Evolutionary conservation across 1,140 invertebrate species (phyloP).

Genomic region (Gyrodactylus salaris): DNA sequence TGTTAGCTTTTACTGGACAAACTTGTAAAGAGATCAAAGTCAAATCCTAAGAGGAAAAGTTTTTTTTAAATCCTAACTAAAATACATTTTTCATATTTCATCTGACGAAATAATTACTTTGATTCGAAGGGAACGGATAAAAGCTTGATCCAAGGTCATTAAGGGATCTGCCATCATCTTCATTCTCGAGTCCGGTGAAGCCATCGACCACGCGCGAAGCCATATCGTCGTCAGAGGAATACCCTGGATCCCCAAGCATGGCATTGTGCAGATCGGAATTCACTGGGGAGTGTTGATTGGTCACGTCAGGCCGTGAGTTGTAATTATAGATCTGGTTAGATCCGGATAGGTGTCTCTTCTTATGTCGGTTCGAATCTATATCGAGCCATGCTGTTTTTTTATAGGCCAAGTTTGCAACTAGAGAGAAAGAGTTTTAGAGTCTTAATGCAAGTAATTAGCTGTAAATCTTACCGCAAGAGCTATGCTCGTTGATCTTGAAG

Average conservation of each 20-base stretch:
- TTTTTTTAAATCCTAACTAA: no score
- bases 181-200: neutral
- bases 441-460: no score
- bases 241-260: neutral
- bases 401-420: constrained; percentile 26
- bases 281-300: no score
- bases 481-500: constrained; percentile 23
- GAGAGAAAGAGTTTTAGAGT: constrained; percentile 6
- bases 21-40: no score
- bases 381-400: constrained; percentile 25
- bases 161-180: no score
- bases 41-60: no score
- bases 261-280: neutral
- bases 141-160: no score
- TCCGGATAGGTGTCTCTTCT: constrained; percentile 13
- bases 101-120: no score
- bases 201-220: neutral
- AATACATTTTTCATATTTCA: no score
- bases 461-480: constrained; percentile 25
- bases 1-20: no score
- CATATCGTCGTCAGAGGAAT: neutral
- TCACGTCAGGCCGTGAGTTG: neutral
- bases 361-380: constrained; percentile 19
- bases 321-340: neutral
- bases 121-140: no score